Percentiles rank a stretch among this genome's conserved stretches.
These are phyloP conservation scores for Ladona fulva DNA, from an alignment of 1,140 invertebrate species.

Conservation along the genomic window DNA sequence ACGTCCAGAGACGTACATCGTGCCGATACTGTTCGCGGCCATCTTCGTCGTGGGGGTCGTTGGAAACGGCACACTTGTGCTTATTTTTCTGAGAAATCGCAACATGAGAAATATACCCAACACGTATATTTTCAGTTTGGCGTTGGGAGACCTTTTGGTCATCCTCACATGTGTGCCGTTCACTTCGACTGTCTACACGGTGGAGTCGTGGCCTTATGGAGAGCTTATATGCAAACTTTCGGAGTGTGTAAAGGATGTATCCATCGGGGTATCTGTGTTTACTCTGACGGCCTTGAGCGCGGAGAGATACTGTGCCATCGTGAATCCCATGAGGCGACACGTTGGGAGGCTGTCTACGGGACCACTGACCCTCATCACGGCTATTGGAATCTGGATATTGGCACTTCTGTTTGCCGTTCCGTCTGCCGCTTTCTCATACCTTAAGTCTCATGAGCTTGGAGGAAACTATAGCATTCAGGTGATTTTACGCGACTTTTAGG, in stretches of 20 bases:
- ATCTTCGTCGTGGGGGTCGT: constrained; percentile 81
- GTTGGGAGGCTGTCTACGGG: constrained; percentile 33
- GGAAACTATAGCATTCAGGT: no score
- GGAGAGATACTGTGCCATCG: constrained; percentile 85
- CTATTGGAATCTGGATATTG: constrained; percentile 71
- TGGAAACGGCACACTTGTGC: constrained; percentile 82
- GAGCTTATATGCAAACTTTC: constrained; percentile 72
- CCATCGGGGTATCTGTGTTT: constrained; percentile 87
- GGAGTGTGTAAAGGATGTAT: constrained; percentile 80
- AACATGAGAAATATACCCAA: constrained; percentile 84
- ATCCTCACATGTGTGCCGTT: constrained; percentile 83
- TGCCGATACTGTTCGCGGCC: constrained; percentile 72
- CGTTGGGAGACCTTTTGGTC: constrained; percentile 47
- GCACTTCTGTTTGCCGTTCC: constrained; percentile 71
- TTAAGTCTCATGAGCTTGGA: no score
- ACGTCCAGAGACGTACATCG: constrained; percentile 75
- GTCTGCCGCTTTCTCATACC: constrained; percentile 40
- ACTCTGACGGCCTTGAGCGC: constrained; percentile 82
- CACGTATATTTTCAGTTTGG: constrained; percentile 60
- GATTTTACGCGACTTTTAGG: no score
- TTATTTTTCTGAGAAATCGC: constrained; percentile 68
- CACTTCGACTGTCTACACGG: constrained; percentile 73
- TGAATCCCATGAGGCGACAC: constrained; percentile 70
- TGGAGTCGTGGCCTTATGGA: constrained; percentile 84
- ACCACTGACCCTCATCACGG: constrained; percentile 56